These are phyloP conservation scores for Sycophila sp. DNA, from an alignment of 1,140 invertebrate genomes.

Conservation along the genomic window DNA sequence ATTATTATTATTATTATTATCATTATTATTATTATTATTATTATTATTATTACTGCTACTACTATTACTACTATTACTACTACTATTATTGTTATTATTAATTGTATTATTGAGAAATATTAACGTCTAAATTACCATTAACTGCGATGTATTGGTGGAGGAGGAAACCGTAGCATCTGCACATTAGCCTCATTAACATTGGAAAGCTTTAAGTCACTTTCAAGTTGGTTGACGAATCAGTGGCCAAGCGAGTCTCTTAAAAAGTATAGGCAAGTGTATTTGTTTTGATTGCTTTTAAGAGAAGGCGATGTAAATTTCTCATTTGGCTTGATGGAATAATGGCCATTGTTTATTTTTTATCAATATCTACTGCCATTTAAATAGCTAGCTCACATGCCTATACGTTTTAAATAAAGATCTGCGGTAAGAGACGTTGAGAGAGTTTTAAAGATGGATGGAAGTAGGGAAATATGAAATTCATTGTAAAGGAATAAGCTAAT, in stretches of 20 bases:
- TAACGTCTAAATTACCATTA: constrained; percentile 23
- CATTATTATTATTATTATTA: no score
- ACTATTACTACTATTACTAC: no score
- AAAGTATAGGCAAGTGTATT: constrained; percentile 41
- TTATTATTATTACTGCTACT: no score
- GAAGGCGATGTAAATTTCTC: neutral
- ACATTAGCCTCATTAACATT: constrained; percentile 16
- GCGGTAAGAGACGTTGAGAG: constrained; percentile 1
- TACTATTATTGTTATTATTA: constrained; percentile 32
- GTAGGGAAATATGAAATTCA: neutral
- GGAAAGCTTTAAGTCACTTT: neutral
- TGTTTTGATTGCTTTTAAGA: no score
- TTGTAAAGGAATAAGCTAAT: neutral
- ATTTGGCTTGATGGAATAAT: no score
- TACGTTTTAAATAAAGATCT: constrained; percentile 32
- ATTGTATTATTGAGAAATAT: constrained; percentile 24
- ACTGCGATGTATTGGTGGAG: neutral
- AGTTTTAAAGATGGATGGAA: constrained; percentile 6
- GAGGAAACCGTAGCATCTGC: constrained; percentile 5
- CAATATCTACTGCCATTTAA: constrained; percentile 34
- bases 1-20: no score
- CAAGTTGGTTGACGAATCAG: no score
- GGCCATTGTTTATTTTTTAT: no score
- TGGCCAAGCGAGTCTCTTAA: constrained; percentile 25
- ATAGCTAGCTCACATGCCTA: constrained; percentile 31